Conservation (phyloP, 2,888 invertebrate genomes). For the Oscheius onirici region DNA sequence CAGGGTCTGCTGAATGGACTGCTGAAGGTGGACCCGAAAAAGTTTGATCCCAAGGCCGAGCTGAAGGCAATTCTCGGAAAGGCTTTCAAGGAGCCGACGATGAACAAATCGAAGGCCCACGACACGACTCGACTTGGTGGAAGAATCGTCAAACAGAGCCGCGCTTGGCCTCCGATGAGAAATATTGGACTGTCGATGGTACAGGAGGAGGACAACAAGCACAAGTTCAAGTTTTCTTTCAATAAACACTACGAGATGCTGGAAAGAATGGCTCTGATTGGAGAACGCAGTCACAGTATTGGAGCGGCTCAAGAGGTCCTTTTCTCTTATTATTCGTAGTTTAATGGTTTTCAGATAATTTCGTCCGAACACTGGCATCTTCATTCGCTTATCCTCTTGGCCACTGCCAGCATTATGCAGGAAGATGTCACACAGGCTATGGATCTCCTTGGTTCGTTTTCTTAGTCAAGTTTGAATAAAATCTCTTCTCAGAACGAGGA, state of each 20-base stretch:
- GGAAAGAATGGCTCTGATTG: constrained; percentile 40
- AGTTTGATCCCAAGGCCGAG: constrained; percentile 59
- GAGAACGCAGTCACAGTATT: constrained; percentile 35
- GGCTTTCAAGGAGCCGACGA: constrained; percentile 39
- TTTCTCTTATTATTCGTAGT: neutral
- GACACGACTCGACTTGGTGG: constrained; percentile 29
- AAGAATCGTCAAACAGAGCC: constrained; percentile 51
- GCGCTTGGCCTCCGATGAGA: constrained; percentile 51
- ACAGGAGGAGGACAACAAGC: constrained; percentile 26
- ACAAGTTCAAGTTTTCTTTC: constrained; percentile 45
- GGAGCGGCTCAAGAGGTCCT: constrained; percentile 37
- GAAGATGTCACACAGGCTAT: constrained; percentile 57
- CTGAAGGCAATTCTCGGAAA: constrained; percentile 56
- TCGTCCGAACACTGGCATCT: constrained; percentile 58
- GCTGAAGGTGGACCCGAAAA: constrained; percentile 48
- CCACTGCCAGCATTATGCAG: constrained; percentile 55
- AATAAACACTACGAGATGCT: constrained; percentile 36
- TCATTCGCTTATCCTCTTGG: constrained; percentile 58
- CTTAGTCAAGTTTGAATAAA: neutral
- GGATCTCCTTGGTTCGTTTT: constrained; percentile 58
- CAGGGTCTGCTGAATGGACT: neutral
- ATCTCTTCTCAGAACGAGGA: constrained; percentile 78
- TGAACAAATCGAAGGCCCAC: too few relatives aligned
- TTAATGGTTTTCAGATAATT: neutral
- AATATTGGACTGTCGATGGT: constrained; percentile 51